These are phyloP conservation scores for Ceramica pisi DNA, from an alignment of 2,888 invertebrate genomes.

Conservation along the genomic window DNA sequence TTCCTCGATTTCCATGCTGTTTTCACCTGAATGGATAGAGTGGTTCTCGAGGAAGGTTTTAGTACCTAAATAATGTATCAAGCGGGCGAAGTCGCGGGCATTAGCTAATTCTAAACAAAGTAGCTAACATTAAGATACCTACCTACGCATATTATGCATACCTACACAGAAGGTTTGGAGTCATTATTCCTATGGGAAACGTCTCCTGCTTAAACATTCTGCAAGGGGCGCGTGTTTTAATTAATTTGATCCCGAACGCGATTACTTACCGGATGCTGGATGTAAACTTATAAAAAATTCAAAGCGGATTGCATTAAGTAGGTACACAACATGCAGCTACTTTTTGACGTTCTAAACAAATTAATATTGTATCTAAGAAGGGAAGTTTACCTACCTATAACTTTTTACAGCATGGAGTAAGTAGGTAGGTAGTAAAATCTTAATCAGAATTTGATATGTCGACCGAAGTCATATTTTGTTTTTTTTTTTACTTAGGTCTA, in stretches of 20 bases:
- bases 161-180: neutral
- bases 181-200: constrained; percentile 22
- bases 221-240: constrained; percentile 50
- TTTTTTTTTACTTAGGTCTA: no score
- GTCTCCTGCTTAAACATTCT: constrained; percentile 54
- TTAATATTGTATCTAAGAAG: neutral
- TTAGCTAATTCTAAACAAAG: no score
- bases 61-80: no score
- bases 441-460: neutral
- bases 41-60: no score
- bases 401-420: neutral
- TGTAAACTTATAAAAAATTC: constrained; percentile 18
- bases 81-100: no score
- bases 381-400: no score
- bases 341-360: neutral
- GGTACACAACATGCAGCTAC: neutral
- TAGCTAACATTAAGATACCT: neutral
- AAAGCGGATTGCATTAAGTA: constrained; percentile 12
- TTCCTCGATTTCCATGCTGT: no score
- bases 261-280: constrained; percentile 16
- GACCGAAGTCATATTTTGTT: no score
- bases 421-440: neutral
- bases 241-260: constrained; percentile 55
- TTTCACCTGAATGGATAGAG: no score
- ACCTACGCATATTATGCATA: neutral